These are phyloP conservation scores for Carlito syrichta DNA, from an alignment of 2,113 vertebrate genomes.

Conservation along the genomic window DNA sequence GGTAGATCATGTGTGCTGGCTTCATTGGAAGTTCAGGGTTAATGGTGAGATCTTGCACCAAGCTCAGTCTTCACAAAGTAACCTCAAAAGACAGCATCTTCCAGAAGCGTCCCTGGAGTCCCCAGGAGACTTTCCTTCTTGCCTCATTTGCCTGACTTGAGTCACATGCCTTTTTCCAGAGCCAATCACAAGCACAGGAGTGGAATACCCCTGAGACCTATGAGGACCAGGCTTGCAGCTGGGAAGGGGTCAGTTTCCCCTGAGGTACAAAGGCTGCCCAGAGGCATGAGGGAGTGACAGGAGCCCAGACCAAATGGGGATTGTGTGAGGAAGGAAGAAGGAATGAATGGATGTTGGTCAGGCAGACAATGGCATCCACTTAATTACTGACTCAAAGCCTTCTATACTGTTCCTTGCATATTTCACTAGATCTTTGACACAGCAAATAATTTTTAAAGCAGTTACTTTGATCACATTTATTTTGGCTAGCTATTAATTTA, in stretches of 20 bases:
- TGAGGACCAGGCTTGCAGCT: background rate
- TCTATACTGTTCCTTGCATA: background rate
- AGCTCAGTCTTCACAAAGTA: background rate
- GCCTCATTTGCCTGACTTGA: background rate
- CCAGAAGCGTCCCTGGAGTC: background rate
- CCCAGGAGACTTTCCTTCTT: background rate
- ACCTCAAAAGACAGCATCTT: background rate
- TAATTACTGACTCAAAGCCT: background rate
- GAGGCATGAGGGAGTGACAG: background rate
- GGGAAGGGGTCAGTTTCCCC: rapidly evolving
- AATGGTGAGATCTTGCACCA: background rate
- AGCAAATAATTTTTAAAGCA: background rate
- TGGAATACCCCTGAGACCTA: background rate
- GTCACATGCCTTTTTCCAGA: background rate
- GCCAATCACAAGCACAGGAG: background rate
- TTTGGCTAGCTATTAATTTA: background rate
- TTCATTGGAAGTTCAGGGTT: background rate
- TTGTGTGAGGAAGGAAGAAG: background rate
- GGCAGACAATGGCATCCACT: too few species aligned
- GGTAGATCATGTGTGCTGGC: rapidly evolving
- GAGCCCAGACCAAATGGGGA: background rate
- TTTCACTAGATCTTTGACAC: background rate
- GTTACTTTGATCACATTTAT: background rate
- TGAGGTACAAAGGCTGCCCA: background rate
- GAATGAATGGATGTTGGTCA: rapidly evolving